Base-by-base conservation (phyloP, 2,797 vertebrate genomes). In the Calcarius lapponicus region DNA sequence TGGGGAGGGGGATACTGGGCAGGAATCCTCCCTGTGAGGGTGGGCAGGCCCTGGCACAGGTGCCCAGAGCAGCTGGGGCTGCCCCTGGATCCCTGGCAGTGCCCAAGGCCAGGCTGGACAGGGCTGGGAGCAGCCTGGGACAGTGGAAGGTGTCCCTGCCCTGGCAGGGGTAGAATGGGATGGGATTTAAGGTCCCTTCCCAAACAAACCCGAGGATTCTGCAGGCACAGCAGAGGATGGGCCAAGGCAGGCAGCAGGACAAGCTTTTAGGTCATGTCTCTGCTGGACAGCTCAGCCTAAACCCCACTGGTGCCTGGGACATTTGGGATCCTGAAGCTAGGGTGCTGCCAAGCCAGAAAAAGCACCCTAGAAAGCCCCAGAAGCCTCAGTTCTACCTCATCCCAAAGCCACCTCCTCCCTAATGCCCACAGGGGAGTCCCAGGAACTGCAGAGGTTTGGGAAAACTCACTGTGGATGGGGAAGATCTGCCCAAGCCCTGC, bases 121-220 rank as follows among this genome's bases (percentile, higher is more conserved):
- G n/a, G n/a, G n/a, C n/a, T n/a, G n/a, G n/a, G n/a, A n/a, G n/a
- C n/a, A n/a, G n/a, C n/a, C n/a, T n/a, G n/a, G n/a, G n/a, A n/a
- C n/a, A n/a, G n/a, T 32, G 22, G 34, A 0, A 74, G 29, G 10
- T 40, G 85, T 66, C n/a, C 24, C 53, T 80, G 61, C 10, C 10
- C 53, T 40, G 34, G 10, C 20, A 45, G 36, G 28, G 15, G 18
- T 19, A 36, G 36, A 0, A 32, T 3, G 3, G 3, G 17, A 53
- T 34, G 34, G 1, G 15, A 7, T 56, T 42, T 29, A 42, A 56
- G 16, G 3, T 17, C 22, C 9, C 19, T 60, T 69, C 56, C 34
- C 17, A 32, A 29, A 38, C 25, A 53, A 67, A 67, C 16, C 21
- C 4, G 26, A 38, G 18, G 22, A 14, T 47, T 69, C 31, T 40